Evolutionary conservation across 2,888 invertebrate genomes (phyloP), one percentile per base, ranked within the genome.

Genomic region (Spisula subtruncata): DNA sequence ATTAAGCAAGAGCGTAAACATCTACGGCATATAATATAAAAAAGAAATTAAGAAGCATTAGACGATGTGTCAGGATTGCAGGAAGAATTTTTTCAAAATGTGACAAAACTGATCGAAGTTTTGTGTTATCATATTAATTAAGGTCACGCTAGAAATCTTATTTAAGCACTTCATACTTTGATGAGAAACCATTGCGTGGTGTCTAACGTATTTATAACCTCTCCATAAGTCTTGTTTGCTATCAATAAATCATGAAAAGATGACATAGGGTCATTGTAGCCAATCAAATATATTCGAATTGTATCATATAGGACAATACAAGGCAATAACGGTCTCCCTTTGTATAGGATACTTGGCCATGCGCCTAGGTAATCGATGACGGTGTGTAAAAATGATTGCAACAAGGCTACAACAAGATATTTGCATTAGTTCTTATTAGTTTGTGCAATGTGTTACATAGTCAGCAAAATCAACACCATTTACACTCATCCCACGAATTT

Each of bases 171-270:
- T 5, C 60, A 25, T 66, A n/a, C 25, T 66, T 25, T 66, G 60
- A 66, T 66, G 60, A 66, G 25, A 66, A 66, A 25, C 60, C 60
- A n/a, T 25, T 10, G n/a, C 25, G 60, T n/a, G 25, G 60, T 25
- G 60, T 66, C 60, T 66, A 66, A 66, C 60, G 60, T 66, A 66
- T 66, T 66, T 66, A 66, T n/a, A n/a, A n/a, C 25, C 25, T 66
- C 60, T 66, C 60, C 60, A 66, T 25, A 66, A 66, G 10, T 66
- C 60, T 66, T 66, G n/a, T 66, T 66, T 25, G 25, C 25, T 66
- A 25, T 66, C 60, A 1, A 66, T 66, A 66, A 66, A 66, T 66
- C 60, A 66, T 25, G 60, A 66, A 66, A 66, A 25, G n/a, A n/a
- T n/a, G n/a, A n/a, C n/a, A n/a, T n/a, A n/a, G n/a, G 60, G 60